Base-by-base conservation (phyloP, 2,797 vertebrate genomes). In the Sebastes steindachneri region DNA sequence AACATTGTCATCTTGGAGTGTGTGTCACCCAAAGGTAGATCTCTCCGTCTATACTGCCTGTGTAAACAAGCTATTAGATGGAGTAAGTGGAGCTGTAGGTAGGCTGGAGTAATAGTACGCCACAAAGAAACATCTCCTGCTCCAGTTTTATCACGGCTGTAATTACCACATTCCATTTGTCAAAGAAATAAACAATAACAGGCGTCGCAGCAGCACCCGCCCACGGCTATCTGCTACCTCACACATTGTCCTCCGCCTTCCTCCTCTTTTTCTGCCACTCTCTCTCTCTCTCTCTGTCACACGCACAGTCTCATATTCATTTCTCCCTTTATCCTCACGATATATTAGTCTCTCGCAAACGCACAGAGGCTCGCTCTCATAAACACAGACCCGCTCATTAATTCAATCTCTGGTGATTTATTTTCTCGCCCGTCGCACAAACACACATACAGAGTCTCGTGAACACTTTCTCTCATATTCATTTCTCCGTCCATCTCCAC, bases 151-250 rank as follows among this genome's bases (percentile, higher is more conserved):
- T 91, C 88, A 79, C 28, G 3, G 33, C 75, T 74, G 68, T 86
- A 90, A 93, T 94, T 92, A 91, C 86, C 79, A 81, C 75, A 72
- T 82, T 84, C 79, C 83, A 85, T 80, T 86, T 90, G 85, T 93
- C 84, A 91, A 86, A 87, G 86, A 82, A 83, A 82, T 15, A 73
- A 88, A 88, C 14, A 35, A 90, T 85, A 86, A 70, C 54, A 48
- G 65, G 67, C 48, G 6, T 67, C 75, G 54, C 66, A 58, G 76
- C 83, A 69, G 84, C 73, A 59, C 64, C 51, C 60, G 23, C 87
- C 85, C 79, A 29, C 72, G 73, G 88, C 86, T 87, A 87, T 91
- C 86, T 86, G 73, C 85, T 48, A 41, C 71, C 85, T 86, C 80
- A 78, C 86, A 89, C 83, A 58, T 35, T 75, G 70, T 74, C 84